Evolutionary conservation across 2,888 invertebrate genomes (phyloP).

Genomic region (Heliconius sara): DNA sequence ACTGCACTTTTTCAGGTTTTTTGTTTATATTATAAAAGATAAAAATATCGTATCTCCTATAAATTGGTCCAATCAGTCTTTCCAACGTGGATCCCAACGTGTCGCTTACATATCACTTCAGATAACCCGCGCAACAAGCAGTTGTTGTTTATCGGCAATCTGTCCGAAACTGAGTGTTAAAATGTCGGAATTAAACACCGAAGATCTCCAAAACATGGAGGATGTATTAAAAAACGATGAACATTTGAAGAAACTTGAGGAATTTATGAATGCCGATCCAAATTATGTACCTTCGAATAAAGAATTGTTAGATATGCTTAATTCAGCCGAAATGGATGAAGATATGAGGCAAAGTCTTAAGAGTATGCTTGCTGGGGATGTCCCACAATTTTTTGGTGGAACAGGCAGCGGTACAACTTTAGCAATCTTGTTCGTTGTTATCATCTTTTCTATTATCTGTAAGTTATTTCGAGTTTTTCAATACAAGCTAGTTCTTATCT

Average conservation of each 20-base stretch:
- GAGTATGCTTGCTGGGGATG: constrained; percentile 76
- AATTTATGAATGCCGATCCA: constrained; percentile 67
- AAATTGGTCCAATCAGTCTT: constrained; percentile 46
- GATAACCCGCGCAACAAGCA: constrained; percentile 32
- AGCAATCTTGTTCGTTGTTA: constrained; percentile 62
- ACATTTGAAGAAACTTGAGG: constrained; percentile 57
- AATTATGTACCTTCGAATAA: constrained; percentile 76
- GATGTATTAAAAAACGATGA: constrained; percentile 52
- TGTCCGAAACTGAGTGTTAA: neutral
- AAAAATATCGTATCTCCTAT: constrained; percentile 37
- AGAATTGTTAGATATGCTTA: constrained; percentile 83
- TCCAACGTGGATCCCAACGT: constrained; percentile 62
- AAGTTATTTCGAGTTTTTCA: constrained; percentile 46
- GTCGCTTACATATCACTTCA: constrained; percentile 44
- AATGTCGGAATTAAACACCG: constrained; percentile 24
- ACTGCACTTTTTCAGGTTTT: too few species aligned
- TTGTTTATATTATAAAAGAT: neutral
- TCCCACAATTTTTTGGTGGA: constrained; percentile 67
- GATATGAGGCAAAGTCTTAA: constrained; percentile 85
- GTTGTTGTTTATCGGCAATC: constrained; percentile 6
- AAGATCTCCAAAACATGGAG: constrained; percentile 42
- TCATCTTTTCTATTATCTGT: constrained; percentile 69
- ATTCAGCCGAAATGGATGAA: constrained; percentile 84
- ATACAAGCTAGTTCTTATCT: neutral
- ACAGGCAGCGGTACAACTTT: constrained; percentile 59